Percentiles rank a stretch among this genome's conserved stretches.
Conservation (phyloP, 2,888 invertebrate genomes). For the Diloba caeruleocephala region DNA sequence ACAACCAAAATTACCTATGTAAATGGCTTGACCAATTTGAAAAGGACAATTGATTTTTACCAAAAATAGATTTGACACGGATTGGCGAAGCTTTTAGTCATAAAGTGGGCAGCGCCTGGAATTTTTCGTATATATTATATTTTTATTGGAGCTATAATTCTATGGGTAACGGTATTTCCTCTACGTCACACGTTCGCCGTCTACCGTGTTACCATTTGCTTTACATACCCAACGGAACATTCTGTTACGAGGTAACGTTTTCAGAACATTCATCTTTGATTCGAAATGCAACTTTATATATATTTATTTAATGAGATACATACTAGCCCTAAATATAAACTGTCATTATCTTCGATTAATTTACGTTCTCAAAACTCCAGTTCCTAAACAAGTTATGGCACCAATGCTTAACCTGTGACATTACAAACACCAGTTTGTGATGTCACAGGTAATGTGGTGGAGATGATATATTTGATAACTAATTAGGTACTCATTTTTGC, state of each 20-base stretch:
- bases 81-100: slow-evolving; percentile 4
- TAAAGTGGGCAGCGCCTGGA: slow-evolving; percentile 31
- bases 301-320: not conserved
- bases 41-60: slow-evolving; percentile 6
- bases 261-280: slow-evolving; percentile 24
- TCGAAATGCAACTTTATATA: slow-evolving; percentile 17
- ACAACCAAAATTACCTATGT: too few relatives aligned
- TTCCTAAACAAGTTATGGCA: too few relatives aligned
- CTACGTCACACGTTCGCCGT: slow-evolving; percentile 44
- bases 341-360: not conserved
- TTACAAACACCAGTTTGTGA: too few relatives aligned
- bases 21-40: not conserved
- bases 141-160: slow-evolving; percentile 20
- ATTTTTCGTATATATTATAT: slow-evolving; percentile 39
- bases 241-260: slow-evolving; percentile 42
- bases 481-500: slow-evolving; percentile 7
- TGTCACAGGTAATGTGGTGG: slow-evolving; percentile 6
- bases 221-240: slow-evolving; percentile 61
- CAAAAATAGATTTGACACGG: slow-evolving; percentile 6
- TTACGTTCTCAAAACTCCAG: too few relatives aligned
- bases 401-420: too few relatives aligned
- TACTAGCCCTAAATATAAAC: not conserved
- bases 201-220: slow-evolving; percentile 47
- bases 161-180: slow-evolving; percentile 45
- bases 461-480: slow-evolving; percentile 20